Conservation (phyloP, 1,140 invertebrate species). For the Liolophura sinensis region DNA sequence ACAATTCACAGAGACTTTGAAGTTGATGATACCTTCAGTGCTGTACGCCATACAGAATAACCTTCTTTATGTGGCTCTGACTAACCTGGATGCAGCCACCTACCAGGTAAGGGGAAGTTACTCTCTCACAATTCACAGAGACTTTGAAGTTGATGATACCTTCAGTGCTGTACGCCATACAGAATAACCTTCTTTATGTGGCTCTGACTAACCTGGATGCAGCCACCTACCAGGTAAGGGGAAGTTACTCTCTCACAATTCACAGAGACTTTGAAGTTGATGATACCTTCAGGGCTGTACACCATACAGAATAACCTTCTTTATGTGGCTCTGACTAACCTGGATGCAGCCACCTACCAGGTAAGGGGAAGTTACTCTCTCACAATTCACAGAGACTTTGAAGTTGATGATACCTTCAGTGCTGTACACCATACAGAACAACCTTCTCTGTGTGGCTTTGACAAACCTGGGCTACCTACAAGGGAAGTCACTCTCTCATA, state of each 20-base stretch:
- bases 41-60: slow-evolving; percentile 98
- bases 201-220: slow-evolving; percentile 97
- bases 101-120: slow-evolving; percentile 77
- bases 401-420: slow-evolving; percentile 89
- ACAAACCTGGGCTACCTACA: slow-evolving; percentile 97
- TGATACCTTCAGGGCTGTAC: slow-evolving; percentile 93
- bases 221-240: slow-evolving; percentile 94
- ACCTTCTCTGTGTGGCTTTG: slow-evolving; percentile 94
- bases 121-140: slow-evolving; percentile 69
- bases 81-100: slow-evolving; percentile 97
- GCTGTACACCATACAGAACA: slow-evolving; percentile 96
- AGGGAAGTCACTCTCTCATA: no score
- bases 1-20: slow-evolving; percentile 78
- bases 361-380: no score
- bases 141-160: slow-evolving; percentile 82
- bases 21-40: slow-evolving; percentile 89
- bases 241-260: no score
- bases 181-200: slow-evolving; percentile 97
- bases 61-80: slow-evolving; percentile 93
- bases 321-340: slow-evolving; percentile 94
- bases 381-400: no score
- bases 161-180: slow-evolving; percentile 92
- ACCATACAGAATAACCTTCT: slow-evolving; percentile 97
- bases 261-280: slow-evolving; percentile 80
- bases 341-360: slow-evolving; percentile 98